Percentiles rank a stretch among this genome's conserved stretches.
Evolutionary conservation across 2,797 vertebrate species (phyloP).

Genomic region (Sternarchorhynchus goeldii): DNA sequence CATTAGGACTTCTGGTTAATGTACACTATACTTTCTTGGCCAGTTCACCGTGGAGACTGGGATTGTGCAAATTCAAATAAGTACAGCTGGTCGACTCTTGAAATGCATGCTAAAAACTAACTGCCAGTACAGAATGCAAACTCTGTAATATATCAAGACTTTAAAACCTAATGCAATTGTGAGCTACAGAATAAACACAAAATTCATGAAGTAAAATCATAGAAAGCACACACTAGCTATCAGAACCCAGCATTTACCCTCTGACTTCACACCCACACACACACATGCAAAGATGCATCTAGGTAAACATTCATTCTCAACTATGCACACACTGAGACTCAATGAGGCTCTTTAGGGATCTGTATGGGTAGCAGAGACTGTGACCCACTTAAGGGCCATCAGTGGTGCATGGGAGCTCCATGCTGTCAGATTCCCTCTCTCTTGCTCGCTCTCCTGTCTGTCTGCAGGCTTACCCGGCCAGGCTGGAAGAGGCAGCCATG

Average conservation of each 20-base stretch:
- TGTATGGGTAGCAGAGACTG: too few species aligned
- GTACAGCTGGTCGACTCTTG: too few species aligned
- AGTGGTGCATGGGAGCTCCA: constrained; percentile 6
- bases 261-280: neutral
- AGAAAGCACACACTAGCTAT: too few species aligned
- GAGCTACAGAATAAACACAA: too few species aligned
- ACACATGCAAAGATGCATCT: constrained; percentile 19
- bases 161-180: too few species aligned
- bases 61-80: too few species aligned
- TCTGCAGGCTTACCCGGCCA: constrained; percentile 11
- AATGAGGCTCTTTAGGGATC: constrained; percentile 3
- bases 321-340: constrained; percentile 32
- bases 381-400: too few species aligned
- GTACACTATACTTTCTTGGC: neutral
- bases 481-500: constrained; percentile 10
- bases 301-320: constrained; percentile 20
- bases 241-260: too few species aligned
- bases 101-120: too few species aligned
- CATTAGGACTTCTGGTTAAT: neutral
- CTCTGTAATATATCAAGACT: too few species aligned
- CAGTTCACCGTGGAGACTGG: neutral
- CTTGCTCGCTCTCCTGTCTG: constrained; percentile 4
- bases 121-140: too few species aligned
- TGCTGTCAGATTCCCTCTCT: constrained; percentile 12
- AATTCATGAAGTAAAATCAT: too few species aligned